These are phyloP conservation scores for Erebia palarica DNA, from an alignment of 2,888 invertebrate species.

Conservation along the genomic window DNA sequence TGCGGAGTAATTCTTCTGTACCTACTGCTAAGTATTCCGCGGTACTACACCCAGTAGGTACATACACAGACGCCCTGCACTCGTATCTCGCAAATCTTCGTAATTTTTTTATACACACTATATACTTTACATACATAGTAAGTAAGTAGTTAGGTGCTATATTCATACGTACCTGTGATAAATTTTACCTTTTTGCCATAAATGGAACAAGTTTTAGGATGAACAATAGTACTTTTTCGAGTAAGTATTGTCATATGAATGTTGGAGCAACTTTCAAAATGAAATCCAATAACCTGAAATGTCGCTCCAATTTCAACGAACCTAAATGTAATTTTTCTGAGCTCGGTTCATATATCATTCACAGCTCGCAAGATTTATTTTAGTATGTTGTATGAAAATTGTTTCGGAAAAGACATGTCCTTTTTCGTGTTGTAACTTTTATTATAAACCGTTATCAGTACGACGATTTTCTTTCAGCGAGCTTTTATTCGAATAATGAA, in stretches of 20 bases:
- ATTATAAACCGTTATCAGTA: not conserved
- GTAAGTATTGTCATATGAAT: not conserved
- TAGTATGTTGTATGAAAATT: not conserved
- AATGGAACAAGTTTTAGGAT: not conserved
- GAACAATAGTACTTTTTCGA: not conserved
- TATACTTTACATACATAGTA: too few species aligned
- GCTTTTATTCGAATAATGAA: not conserved
- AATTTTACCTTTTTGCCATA: too few species aligned
- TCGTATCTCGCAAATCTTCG: too few species aligned
- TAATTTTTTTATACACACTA: too few species aligned
- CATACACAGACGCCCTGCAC: too few species aligned
- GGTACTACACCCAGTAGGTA: too few species aligned
- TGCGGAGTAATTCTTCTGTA: too few species aligned
- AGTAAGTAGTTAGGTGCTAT: too few species aligned
- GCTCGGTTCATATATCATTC: slow-evolving; percentile 8
- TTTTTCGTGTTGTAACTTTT: not conserved
- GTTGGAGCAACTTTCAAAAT: not conserved
- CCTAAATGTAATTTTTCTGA: not conserved
- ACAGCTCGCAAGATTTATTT: not conserved
- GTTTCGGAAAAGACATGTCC: not conserved
- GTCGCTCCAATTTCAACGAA: slow-evolving; percentile 9
- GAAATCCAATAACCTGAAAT: slow-evolving; percentile 9
- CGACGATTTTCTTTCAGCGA: not conserved
- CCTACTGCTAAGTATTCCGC: too few species aligned
- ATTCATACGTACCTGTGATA: too few species aligned